phyloP scores from a whole-genome alignment of 2,888 invertebrate genomes.

The Creontiades dilutus region DNA sequence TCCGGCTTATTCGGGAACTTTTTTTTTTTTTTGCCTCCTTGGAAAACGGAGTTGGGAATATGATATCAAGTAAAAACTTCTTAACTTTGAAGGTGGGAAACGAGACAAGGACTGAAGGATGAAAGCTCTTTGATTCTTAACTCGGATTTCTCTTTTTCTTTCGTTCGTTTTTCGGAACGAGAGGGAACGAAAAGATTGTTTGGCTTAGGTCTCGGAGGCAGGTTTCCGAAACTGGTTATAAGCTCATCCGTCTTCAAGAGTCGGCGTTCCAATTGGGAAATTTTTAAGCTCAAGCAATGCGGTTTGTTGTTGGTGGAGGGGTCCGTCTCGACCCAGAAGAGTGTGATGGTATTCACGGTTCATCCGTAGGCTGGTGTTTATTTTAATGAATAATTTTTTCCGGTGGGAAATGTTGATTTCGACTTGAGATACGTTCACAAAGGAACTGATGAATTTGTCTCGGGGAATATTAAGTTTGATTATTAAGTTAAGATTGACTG shows the following conservation, averaged over 20 bases:
- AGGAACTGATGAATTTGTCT: too few relatives aligned
- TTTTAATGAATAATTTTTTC: too few relatives aligned
- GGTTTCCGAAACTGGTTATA: conserved; percentile 11
- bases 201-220: not conserved
- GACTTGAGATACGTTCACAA: too few relatives aligned
- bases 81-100: conserved; percentile 52
- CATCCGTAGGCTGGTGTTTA: too few relatives aligned
- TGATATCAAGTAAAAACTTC: conserved; percentile 55
- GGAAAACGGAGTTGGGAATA: conserved; percentile 52
- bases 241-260: conserved; percentile 19
- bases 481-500: too few relatives aligned
- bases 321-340: too few relatives aligned
- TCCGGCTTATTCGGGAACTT: conserved; percentile 62
- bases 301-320: not conserved
- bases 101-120: conserved; percentile 45
- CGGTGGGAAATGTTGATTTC: too few relatives aligned
- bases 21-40: not conserved
- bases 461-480: too few relatives aligned
- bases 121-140: conserved; percentile 60
- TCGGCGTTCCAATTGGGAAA: not conserved
- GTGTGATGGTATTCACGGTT: too few relatives aligned
- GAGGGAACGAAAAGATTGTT: not conserved
- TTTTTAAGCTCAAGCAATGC: not conserved
- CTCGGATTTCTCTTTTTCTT: conserved; percentile 40
- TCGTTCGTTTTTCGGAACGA: not conserved